Percentiles rank a stretch among this genome's conserved stretches.
Conservation (phyloP, 2,113 vertebrate genomes). For the Trichechus manatus region DNA sequence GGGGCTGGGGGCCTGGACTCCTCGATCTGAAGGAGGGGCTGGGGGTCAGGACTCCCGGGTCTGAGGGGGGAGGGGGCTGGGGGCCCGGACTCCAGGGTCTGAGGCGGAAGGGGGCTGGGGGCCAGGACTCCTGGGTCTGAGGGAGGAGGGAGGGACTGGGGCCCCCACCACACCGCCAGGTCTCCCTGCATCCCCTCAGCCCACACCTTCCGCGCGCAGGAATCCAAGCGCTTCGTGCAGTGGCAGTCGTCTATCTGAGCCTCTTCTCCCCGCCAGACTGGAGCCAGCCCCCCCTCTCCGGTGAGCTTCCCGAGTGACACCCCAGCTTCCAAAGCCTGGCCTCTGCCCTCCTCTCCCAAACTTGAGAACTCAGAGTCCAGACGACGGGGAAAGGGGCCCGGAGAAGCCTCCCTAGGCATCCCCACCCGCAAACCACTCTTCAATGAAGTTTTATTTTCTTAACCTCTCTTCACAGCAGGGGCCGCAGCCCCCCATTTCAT, state of each 20-base stretch:
- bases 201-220: conserved; percentile 85
- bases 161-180: background rate
- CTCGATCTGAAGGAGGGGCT: background rate
- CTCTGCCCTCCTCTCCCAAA: background rate
- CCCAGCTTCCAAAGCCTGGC: accelerated
- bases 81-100: background rate
- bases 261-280: conserved; percentile 66
- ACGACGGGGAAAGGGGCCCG: background rate
- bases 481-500: background rate
- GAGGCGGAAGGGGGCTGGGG: background rate
- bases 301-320: conserved; percentile 24
- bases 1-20: background rate
- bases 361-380: background rate
- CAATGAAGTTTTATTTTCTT: background rate
- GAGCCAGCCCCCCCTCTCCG: background rate
- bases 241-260: conserved; percentile 98
- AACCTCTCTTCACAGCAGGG: background rate
- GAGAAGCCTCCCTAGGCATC: background rate
- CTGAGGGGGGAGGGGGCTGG: background rate
- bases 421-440: background rate
- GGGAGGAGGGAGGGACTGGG: background rate
- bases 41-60: background rate
- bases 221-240: conserved; percentile 98
- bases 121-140: background rate
- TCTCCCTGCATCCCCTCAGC: background rate